A percentile compares a stretch with the other conserved stretches of the same genome.
These are phyloP conservation scores for Diceros bicornis DNA, from an alignment of 2,797 vertebrate genomes.

Conservation along the genomic window DNA sequence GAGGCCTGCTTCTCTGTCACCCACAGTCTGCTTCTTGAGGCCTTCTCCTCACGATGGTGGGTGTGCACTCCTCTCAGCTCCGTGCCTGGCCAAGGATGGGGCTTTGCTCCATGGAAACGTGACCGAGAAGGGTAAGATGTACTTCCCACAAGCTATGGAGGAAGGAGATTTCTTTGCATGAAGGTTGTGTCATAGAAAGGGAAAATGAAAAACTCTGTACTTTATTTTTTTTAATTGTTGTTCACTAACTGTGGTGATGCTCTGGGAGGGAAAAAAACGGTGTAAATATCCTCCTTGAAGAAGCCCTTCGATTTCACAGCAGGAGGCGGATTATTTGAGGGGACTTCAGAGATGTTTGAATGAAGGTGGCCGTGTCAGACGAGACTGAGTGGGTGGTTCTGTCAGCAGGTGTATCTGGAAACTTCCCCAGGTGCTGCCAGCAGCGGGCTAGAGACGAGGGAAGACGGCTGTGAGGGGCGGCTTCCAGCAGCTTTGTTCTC, in stretches of 20 bases:
- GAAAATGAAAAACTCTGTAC: neutral
- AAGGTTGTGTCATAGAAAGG: neutral
- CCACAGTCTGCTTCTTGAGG: too few relatives aligned
- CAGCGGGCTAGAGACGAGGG: neutral
- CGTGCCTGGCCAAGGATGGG: too few relatives aligned
- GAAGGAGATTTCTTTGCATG: neutral
- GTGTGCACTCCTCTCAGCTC: too few relatives aligned
- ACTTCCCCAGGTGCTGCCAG: neutral
- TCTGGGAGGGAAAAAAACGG: neutral
- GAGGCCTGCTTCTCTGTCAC: too few relatives aligned
- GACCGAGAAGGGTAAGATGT: too few relatives aligned
- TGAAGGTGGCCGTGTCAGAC: neutral
- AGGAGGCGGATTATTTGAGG: neutral
- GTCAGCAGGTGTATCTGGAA: slow-evolving; percentile 2
- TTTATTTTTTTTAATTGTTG: neutral
- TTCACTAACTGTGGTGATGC: neutral
- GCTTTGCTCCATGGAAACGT: too few relatives aligned
- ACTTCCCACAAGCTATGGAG: too few relatives aligned
- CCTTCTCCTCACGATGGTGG: too few relatives aligned
- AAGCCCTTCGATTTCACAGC: slow-evolving; percentile 28
- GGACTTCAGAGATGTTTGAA: neutral
- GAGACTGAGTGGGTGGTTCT: neutral
- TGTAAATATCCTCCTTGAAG: neutral
- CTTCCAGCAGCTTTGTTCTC: neutral
- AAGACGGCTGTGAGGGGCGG: neutral